Evolutionary conservation across 23 tunicate species (phyloP), one percentile per base, ranked within the genome.

Genomic region (Phallusia fumigata): DNA sequence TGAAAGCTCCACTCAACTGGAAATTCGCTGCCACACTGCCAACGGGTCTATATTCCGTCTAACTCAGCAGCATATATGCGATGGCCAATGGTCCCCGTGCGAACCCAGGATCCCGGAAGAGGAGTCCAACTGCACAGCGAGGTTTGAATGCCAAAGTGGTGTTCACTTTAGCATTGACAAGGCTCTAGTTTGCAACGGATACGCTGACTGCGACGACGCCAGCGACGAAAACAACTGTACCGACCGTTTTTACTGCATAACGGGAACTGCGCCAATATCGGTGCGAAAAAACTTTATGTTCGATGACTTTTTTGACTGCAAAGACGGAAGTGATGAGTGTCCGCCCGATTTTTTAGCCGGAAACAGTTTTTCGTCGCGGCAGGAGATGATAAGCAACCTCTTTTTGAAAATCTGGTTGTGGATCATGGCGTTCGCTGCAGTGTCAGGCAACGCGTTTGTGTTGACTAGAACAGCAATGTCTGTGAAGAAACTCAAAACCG

Each of bases 231-330:
- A n/a, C 1, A 44, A 51, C 33, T 80, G 86, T n/a, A 32, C 76
- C 32, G 13, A 74, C 31, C 77, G 84, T 0, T 78, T 35, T 36
- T 22, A 69, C 32, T 90, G 88, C 74, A 44, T 35, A 3, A 40
- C 69, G 16, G 52, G 80, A 11, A 79, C 69, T 21, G 35, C 21
- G 5, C 84, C 83, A 30, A 32, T 73, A 11, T 79, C 89, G n/a
- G 87, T 90, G 30, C 90, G 86, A 11, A 72, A 47, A 18, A 45
- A 72, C 3, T 81, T 82, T 33, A 81, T 85, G 19, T 52, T 52
- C 0, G 96, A 91, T 50, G 96, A 90, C 8, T 65, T 79, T 31
- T 28, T 19, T 30, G 96, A 91, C 36, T 91, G 96, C 69, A 76
- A 33, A 33, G 84, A 79, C 65, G 88, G 87, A 18, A 58, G 53